Evolutionary conservation across 2,888 invertebrate species (phyloP).

Genomic region (Volucella bombylans): DNA sequence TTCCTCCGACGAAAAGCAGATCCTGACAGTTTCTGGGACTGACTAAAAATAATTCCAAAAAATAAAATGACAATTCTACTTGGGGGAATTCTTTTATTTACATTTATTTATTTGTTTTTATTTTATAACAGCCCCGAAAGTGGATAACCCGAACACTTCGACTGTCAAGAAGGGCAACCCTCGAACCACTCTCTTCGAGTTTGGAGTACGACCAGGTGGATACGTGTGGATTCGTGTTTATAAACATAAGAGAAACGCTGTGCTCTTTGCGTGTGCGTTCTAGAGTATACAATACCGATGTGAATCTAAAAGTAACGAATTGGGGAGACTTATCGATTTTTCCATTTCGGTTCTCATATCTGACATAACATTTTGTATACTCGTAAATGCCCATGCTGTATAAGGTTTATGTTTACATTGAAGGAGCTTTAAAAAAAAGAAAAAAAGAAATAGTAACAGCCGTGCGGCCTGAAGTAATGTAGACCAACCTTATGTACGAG

Average conservation of each 20-base stretch:
- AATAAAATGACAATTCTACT: background rate
- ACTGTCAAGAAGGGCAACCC: conserved; percentile 73
- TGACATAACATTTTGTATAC: conserved; percentile 22
- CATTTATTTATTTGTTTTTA: conserved; percentile 55
- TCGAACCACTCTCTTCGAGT: conserved; percentile 67
- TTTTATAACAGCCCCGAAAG: conserved; percentile 32
- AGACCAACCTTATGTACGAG: conserved; percentile 21
- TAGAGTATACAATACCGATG: conserved; percentile 11
- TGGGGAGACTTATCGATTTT: conserved; percentile 64
- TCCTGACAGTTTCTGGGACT: conserved; percentile 37
- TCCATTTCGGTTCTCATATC: conserved; percentile 12
- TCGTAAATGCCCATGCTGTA: conserved; percentile 29
- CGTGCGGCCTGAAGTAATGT: conserved; percentile 17
- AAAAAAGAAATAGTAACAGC: background rate
- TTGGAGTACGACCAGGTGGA: conserved; percentile 71
- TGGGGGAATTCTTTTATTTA: conserved; percentile 36
- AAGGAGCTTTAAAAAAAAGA: conserved; percentile 18
- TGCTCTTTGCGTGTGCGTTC: conserved; percentile 74
- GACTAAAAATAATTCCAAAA: conserved; percentile 2
- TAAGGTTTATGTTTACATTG: conserved; percentile 52
- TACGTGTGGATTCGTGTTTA: conserved; percentile 42
- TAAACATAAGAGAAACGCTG: conserved; percentile 55
- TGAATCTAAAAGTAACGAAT: conserved; percentile 31
- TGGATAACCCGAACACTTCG: conserved; percentile 63
- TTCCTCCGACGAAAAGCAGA: conserved; percentile 18